Conservation (phyloP, 2,888 invertebrate genomes). For the Erpobdella octoculata region DNA sequence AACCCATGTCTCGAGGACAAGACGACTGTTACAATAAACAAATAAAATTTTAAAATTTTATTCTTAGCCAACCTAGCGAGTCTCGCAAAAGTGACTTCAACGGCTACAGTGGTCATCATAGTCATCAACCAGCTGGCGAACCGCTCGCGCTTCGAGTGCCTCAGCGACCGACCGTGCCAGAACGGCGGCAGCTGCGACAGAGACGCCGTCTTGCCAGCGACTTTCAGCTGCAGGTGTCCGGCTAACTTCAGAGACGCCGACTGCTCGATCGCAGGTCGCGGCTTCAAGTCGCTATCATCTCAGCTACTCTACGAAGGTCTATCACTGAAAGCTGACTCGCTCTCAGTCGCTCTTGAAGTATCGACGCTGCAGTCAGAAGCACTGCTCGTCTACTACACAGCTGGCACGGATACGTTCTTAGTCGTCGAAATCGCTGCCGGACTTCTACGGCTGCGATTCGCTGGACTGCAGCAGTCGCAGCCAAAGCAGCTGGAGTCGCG, state of each 20-base stretch:
- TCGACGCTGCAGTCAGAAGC: conserved; percentile 75
- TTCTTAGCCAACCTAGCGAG: no score
- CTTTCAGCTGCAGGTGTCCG: conserved; percentile 67
- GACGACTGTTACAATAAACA: not conserved
- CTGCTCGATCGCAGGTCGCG: conserved; percentile 81
- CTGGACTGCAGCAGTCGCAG: conserved; percentile 65
- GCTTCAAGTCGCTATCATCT: conserved; percentile 70
- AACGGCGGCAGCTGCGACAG: conserved; percentile 41
- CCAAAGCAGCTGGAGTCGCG: conserved; percentile 66
- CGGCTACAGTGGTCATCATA: conserved; percentile 43
- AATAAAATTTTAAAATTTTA: no score
- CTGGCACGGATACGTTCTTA: conserved; percentile 67
- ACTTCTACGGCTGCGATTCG: conserved; percentile 65
- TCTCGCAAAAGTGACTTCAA: conserved; percentile 34
- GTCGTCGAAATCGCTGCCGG: conserved; percentile 80
- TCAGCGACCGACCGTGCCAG: conserved; percentile 40
- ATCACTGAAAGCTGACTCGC: conserved; percentile 74
- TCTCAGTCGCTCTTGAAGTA: conserved; percentile 75
- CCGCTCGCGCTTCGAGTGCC: conserved; percentile 39
- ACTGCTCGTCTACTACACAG: conserved; percentile 71
- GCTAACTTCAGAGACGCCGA: conserved; percentile 77
- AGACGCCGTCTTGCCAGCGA: conserved; percentile 45
- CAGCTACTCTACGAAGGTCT: not conserved
- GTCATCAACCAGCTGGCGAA: conserved; percentile 42
- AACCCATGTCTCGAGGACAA: not conserved